phyloP scores from a whole-genome alignment of 2,888 invertebrate species.

The Rhingia rostrata region DNA sequence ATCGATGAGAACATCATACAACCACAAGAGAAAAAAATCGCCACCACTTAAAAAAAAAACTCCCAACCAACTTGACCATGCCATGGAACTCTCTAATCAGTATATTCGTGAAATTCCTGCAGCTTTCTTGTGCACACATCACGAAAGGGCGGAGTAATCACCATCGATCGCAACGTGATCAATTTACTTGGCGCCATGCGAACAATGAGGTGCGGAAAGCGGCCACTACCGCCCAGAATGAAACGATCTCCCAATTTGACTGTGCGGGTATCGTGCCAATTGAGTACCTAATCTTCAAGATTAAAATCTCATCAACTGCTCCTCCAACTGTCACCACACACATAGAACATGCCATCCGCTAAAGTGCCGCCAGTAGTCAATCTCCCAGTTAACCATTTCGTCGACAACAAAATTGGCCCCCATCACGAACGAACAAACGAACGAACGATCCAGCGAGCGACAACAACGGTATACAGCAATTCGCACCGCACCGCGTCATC shows the following conservation, averaged over 20 bases:
- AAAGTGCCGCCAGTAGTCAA: constrained; percentile 60
- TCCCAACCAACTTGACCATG: constrained; percentile 2
- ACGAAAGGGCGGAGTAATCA: constrained; percentile 54
- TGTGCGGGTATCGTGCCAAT: constrained; percentile 20
- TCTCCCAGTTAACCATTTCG: constrained; percentile 36
- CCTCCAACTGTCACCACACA: constrained; percentile 61
- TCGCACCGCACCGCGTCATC: constrained; percentile 13
- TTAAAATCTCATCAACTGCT: constrained; percentile 54
- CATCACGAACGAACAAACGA: constrained; percentile 23
- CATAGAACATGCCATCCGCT: constrained; percentile 29
- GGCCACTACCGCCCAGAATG: constrained; percentile 6
- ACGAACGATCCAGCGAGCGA: constrained; percentile 2
- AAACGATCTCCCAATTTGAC: background rate
- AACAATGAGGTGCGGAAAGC: constrained; percentile 43
- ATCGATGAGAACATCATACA: too few relatives aligned
- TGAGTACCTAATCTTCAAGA: constrained; percentile 53
- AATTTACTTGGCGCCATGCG: constrained; percentile 65
- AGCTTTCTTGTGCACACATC: constrained; percentile 28
- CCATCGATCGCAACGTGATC: constrained; percentile 60
- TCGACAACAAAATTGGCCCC: constrained; percentile 20
- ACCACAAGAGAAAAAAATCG: background rate
- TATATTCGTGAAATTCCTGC: constrained; percentile 41
- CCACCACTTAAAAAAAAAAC: background rate
- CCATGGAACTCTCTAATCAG: background rate
- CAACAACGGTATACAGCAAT: constrained; percentile 16